Evolutionary conservation across 2,888 invertebrate species (phyloP), one percentile per base, ranked within the genome.

Genomic region (Matsumyia berberina): DNA sequence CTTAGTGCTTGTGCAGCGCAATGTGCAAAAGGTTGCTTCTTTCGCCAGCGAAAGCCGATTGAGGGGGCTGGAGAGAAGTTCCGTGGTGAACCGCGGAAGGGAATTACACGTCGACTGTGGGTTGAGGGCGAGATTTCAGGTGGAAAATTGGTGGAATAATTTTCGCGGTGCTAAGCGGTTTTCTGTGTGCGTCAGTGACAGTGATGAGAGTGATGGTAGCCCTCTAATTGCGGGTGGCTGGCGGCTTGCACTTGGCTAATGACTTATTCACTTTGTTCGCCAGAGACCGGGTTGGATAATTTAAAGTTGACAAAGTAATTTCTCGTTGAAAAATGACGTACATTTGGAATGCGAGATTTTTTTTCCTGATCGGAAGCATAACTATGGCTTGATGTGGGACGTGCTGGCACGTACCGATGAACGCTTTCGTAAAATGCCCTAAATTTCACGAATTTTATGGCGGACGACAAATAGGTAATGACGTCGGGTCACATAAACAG

Each of bases 61-160:
- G n/a, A 8, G 37, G 53, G 58, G 29, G 42, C 15, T 29, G 17
- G 17, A 15, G 33, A 24, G 37, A 19, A 46, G 53, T n/a, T 57
- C 29, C 51, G 42, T 70, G 72, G 70, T 66, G 66, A 53, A 82
- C 81, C 74, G 49, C 37, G 60, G 17, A 44, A 66, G 37, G 46
- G 64, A 64, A 64, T 51, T 33, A 5, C 29, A 29, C 12, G 12
- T 24, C 7, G 8, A 12, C 31, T 57, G 44, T 42, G 19, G 31
- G 58, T 35, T 57, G 69, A 55, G 31, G 58, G 51, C 55, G 57
- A 29, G 67, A 9, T 57, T 64, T 83, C 66, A 73, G 62, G 44
- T 69, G 74, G 79, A 74, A 74, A 70, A 53, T 79, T 57, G 55
- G 11, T 64, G 42, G 24, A 39, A 37, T 42, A 51, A 46, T 53